Evolutionary conservation across 1,140 invertebrate genomes (phyloP).

Genomic region (Lamellibrachia luymesi): DNA sequence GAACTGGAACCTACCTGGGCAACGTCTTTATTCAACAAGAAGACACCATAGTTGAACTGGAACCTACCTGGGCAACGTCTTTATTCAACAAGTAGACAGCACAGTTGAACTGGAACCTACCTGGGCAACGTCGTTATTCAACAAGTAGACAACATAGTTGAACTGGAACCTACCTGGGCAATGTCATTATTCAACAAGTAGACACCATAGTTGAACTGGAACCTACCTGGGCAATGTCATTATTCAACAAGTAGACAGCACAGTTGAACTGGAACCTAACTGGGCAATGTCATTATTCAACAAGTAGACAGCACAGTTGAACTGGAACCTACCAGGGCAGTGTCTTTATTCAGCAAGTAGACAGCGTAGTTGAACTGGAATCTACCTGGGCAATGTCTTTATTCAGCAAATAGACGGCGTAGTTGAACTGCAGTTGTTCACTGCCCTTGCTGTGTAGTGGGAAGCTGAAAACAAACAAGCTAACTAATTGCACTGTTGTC

Average conservation of each 20-base stretch:
- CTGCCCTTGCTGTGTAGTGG: conserved; percentile 77
- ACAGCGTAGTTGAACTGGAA: too few relatives aligned
- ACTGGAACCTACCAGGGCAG: too few relatives aligned
- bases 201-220: too few relatives aligned
- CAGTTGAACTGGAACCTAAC: not conserved
- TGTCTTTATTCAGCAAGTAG: too few relatives aligned
- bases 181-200: too few relatives aligned
- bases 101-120: conserved; percentile 74
- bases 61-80: conserved; percentile 77
- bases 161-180: too few relatives aligned
- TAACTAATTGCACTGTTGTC: not conserved
- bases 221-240: not conserved
- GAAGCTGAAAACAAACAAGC: conserved; percentile 63
- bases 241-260: not conserved
- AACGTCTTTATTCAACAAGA: conserved; percentile 85
- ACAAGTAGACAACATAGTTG: too few relatives aligned
- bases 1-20: conserved; percentile 73
- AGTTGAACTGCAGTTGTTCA: conserved; percentile 73
- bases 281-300: too few relatives aligned
- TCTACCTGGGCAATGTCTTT: conserved; percentile 78
- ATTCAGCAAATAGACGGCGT: conserved; percentile 83
- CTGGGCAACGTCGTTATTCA: conserved; percentile 37
- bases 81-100: conserved; percentile 85
- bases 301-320: too few relatives aligned
- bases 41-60: conserved; percentile 80